Evolutionary conservation across 2,113 vertebrate species (phyloP), one percentile per base, ranked within the genome.

Genomic region (Symphodus melops): DNA sequence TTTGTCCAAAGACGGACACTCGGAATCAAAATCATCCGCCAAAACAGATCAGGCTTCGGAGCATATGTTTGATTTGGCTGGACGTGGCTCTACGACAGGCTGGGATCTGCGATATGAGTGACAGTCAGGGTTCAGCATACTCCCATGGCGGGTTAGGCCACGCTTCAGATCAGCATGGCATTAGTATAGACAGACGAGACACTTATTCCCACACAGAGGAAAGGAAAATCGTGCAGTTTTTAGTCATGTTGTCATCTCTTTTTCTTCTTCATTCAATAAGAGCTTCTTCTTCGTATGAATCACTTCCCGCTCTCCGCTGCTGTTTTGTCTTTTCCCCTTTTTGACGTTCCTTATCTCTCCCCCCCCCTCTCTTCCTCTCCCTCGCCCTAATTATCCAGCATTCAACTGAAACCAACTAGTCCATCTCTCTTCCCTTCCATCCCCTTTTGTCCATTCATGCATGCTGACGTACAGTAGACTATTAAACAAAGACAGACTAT

Each of bases 261-360:
- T 79, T 68, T 79, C 59, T 82, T 56, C 80, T 72, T 84, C 56
- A 20, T 80, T 74, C 83, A 81, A 84, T 76, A 75, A 82, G 81
- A 88, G 82, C 68, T 86, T 79, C 2, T 36, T 60, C 49, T 79
- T 42, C 85, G 87, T 79, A 88, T 58, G 39, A 84, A 82, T 89
- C 87, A 69, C 54, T 56, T 60, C 66, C 9, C 82, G 66, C 66
- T 64, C 83, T 84, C 68, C 21, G 64, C 77, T 55, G 75, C 76
- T 81, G 64, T 87, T 88, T 13, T 89, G 78, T 88, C 88, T 82
- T 84, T 76, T 84, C 85, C 77, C 64, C 80, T 84, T 79, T 79
- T 79, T 81, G 78, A 81, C 79, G 21, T 82, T 20, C 72, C 64
- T 90, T 88, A 82, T 90, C 88, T 83, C 85, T 60, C 37, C 56